Conservation (phyloP, 2,888 invertebrate species). For the Norana najaformis region DNA sequence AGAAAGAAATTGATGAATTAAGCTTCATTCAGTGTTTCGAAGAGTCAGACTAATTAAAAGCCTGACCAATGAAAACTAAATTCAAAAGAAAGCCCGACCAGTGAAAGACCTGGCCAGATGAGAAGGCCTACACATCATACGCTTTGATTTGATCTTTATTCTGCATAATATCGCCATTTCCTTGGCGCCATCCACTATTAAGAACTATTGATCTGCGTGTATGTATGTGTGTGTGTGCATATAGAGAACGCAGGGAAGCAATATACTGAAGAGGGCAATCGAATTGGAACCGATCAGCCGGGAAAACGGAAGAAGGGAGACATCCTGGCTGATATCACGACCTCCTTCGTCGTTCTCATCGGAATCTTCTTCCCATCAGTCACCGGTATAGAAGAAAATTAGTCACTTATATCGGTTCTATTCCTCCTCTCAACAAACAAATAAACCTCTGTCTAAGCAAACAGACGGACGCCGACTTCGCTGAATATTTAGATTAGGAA, state of each 20-base stretch:
- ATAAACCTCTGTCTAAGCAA: not conserved
- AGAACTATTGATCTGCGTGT: too few species aligned
- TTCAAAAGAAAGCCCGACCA: too few species aligned
- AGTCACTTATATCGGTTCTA: not conserved
- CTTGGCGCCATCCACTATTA: not conserved
- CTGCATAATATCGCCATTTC: not conserved
- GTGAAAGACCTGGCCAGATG: too few species aligned
- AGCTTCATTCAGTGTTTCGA: too few species aligned
- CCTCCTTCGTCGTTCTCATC: slow-evolving; percentile 91
- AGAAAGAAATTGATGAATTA: too few species aligned
- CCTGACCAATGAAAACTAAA: not conserved
- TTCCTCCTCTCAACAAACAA: not conserved
- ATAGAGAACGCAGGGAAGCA: slow-evolving; percentile 35
- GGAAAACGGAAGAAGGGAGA: slow-evolving; percentile 52
- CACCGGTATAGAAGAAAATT: slow-evolving; percentile 73
- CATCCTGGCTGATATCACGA: slow-evolving; percentile 86
- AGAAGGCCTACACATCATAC: too few species aligned
- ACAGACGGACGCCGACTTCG: not conserved
- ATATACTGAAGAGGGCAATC: slow-evolving; percentile 30
- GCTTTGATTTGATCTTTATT: not conserved
- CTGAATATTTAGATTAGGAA: not conserved
- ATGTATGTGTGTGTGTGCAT: not conserved
- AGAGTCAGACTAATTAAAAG: too few species aligned
- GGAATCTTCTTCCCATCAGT: slow-evolving; percentile 99
- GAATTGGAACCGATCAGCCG: slow-evolving; percentile 32